Percentiles rank a stretch among this genome's conserved stretches.
These are phyloP conservation scores for Atta texana DNA, from an alignment of 1,140 invertebrate genomes.

Conservation along the genomic window DNA sequence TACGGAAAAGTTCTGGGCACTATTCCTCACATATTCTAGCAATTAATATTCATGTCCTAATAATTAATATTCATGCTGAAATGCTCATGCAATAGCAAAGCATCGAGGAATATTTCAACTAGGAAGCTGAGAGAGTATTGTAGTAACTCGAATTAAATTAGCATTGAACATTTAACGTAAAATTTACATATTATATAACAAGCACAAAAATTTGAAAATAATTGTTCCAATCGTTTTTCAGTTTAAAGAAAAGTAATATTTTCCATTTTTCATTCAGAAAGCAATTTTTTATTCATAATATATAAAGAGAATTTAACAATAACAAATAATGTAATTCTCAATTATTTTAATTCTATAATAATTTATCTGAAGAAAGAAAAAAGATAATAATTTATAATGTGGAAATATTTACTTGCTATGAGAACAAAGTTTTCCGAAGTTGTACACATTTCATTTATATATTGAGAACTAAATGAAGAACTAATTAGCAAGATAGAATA, in stretches of 20 bases:
- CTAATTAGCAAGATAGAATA: constrained; percentile 15
- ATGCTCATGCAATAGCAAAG: constrained; percentile 18
- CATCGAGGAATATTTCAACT: constrained; percentile 14
- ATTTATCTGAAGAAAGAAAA: background rate
- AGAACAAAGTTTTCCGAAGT: background rate
- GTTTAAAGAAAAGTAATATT: background rate
- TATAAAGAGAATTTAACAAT: background rate
- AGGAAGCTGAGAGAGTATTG: background rate
- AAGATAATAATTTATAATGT: background rate
- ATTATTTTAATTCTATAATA: background rate
- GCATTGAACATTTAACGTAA: constrained; percentile 10
- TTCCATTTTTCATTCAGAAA: background rate
- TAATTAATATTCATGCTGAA: constrained; percentile 41
- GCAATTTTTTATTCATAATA: background rate
- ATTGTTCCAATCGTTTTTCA: background rate
- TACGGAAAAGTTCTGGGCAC: background rate
- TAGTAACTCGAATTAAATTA: constrained; percentile 28
- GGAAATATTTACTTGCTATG: background rate
- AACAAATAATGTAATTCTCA: background rate
- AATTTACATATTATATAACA: background rate
- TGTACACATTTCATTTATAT: background rate
- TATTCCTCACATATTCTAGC: background rate
- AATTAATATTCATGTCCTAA: constrained; percentile 22
- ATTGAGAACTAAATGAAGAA: background rate
- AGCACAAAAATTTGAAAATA: background rate